phyloP scores from a whole-genome alignment of 2,888 invertebrate species.

The Caenorhabditis becei region DNA sequence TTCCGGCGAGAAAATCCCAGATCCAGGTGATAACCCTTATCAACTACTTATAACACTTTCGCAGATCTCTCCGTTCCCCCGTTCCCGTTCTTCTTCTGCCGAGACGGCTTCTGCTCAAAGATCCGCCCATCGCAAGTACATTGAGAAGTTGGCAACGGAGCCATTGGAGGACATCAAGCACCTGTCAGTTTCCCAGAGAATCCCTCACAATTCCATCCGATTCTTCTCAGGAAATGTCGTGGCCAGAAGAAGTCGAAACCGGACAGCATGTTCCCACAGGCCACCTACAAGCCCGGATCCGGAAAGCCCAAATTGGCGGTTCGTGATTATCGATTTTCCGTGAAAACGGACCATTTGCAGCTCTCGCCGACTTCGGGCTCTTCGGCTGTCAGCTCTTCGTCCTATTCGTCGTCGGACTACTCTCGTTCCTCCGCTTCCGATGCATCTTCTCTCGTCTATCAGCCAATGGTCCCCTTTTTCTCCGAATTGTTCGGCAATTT shows the following conservation, averaged over 20 bases:
- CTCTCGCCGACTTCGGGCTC: slow-evolving; percentile 11
- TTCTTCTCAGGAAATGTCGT: slow-evolving; percentile 24
- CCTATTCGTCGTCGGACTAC: neutral
- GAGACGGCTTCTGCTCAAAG: neutral
- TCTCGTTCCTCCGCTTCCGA: neutral
- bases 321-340: neutral
- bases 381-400: neutral
- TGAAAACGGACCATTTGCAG: neutral
- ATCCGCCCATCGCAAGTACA: slow-evolving; percentile 11
- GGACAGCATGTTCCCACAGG: slow-evolving; percentile 33
- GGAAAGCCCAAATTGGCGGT: slow-evolving; percentile 13
- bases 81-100: neutral
- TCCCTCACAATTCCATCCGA: too few relatives aligned
- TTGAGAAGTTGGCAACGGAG: slow-evolving; percentile 27
- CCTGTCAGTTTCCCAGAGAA: neutral
- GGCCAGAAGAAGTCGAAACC: slow-evolving; percentile 33
- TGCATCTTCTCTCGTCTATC: neutral
- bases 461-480: slow-evolving; percentile 8
- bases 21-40: neutral
- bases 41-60: neutral
- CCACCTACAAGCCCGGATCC: slow-evolving; percentile 21
- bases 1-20: slow-evolving; percentile 20
- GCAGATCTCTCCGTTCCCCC: neutral
- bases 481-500: neutral
- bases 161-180: slow-evolving; percentile 37